Evolutionary conservation across 2,888 invertebrate genomes (phyloP).

Genomic region (Oegoconia quadripuncta): DNA sequence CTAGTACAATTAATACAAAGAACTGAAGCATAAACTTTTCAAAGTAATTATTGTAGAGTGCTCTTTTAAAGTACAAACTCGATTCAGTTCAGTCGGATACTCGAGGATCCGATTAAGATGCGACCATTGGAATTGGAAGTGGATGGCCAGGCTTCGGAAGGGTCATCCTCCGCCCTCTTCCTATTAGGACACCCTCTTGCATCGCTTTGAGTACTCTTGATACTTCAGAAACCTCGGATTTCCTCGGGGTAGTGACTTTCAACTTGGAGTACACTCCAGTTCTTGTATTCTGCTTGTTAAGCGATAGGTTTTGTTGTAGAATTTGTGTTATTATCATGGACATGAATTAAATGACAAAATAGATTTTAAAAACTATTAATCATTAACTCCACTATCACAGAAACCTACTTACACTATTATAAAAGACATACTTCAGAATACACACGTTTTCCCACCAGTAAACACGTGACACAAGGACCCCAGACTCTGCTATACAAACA

Average conservation of each 20-base stretch:
- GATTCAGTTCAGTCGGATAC: constrained; percentile 20
- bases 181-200: constrained; percentile 54
- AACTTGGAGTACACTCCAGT: constrained; percentile 37
- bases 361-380: too few relatives aligned
- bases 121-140: constrained; percentile 25
- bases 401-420: too few relatives aligned
- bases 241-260: constrained; percentile 54
- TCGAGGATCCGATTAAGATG: constrained; percentile 36
- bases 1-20: background rate
- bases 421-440: too few relatives aligned
- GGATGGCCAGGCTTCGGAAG: constrained; percentile 32
- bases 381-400: too few relatives aligned
- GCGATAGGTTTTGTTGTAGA: constrained; percentile 30
- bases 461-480: too few relatives aligned
- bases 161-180: constrained; percentile 21
- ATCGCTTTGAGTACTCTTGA: constrained; percentile 46
- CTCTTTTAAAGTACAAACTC: constrained; percentile 25
- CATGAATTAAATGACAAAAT: too few relatives aligned
- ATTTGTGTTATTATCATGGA: background rate
- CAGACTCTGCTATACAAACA: too few relatives aligned
- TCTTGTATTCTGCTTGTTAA: constrained; percentile 42
- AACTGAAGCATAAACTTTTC: background rate
- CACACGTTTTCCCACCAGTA: too few relatives aligned
- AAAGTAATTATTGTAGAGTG: constrained; percentile 17
- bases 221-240: constrained; percentile 56